Percentiles rank a stretch among this genome's conserved stretches.
Conservation (phyloP, 1,140 invertebrate species). For the Drosophila nigrodunni region DNA sequence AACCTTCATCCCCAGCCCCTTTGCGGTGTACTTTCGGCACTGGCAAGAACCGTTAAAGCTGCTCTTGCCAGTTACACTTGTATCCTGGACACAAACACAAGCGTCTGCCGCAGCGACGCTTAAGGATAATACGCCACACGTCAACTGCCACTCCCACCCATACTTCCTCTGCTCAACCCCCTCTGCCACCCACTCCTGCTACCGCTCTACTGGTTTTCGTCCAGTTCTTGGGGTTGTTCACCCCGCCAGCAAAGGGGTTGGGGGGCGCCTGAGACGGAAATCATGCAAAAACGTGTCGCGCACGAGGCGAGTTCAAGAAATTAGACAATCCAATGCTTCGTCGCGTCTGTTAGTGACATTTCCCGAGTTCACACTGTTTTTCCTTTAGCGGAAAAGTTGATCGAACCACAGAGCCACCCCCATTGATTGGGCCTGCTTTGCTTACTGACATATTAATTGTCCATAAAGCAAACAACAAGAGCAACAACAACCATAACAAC, state of each 20-base stretch:
- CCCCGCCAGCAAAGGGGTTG: neutral
- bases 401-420: conserved; percentile 39
- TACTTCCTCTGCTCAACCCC: too few relatives aligned
- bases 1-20: neutral
- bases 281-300: conserved; percentile 77
- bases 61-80: conserved; percentile 67
- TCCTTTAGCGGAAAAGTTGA: neutral
- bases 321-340: conserved; percentile 44
- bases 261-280: conserved; percentile 52
- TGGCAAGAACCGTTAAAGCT: conserved; percentile 47
- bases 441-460: conserved; percentile 68
- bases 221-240: conserved; percentile 51
- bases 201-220: conserved; percentile 47
- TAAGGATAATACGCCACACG: conserved; percentile 78
- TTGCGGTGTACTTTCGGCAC: neutral
- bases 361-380: conserved; percentile 30
- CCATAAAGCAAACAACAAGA: conserved; percentile 52
- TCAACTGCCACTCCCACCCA: conserved; percentile 17
- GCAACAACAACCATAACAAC: conserved; percentile 30
- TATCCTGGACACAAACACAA: conserved; percentile 56
- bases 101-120: conserved; percentile 65
- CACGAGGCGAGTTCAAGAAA: conserved; percentile 61
- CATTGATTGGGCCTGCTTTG: conserved; percentile 48
- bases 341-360: conserved; percentile 64
- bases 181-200: too few relatives aligned